Evolutionary conservation across 2,113 vertebrate species (phyloP), one percentile per base, ranked within the genome.

Genomic region (Python bivittatus): DNA sequence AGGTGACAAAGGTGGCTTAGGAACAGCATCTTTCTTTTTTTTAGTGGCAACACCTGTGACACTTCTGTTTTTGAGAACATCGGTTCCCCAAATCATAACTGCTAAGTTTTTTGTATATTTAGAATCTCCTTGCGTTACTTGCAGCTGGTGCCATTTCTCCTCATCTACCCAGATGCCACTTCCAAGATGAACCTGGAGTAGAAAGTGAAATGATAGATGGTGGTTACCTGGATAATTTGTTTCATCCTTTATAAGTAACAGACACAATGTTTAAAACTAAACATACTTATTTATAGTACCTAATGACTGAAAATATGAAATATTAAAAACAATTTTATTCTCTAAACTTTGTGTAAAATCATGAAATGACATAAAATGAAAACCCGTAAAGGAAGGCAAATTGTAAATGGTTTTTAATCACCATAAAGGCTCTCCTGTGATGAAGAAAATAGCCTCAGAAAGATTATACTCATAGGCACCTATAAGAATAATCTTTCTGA

Each of bases 71-170:
- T 99, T 99, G 91, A 99, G 98, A 95, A 99, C 99, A 97, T 99
- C 99, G 93, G 99, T 99, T 96, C 99, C 99, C 99, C 99, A 99
- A 97, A 99, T 99, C 99, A 99, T 99, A 93, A 99, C 99, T 85
- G 99, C 99, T 97, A 99, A 97, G 97, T 99, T 99, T 98, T 99
- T 99, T 95, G 99, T 99, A 98, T 99, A 99, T 97, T 99, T 99
- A 95, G 99, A 99, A 97, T 99, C 99, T 97, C 99, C 99, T 98
- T 99, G 99, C 96, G 99, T 99, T 91, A 99, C 98, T 97, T 99
- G 99, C 88, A 99, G 98, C 97, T 99, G 99, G 97, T 99, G 99
- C 99, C 99, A 99, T 97, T 99, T 99, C 97, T 99, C 99, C 95
- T 99, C 99, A 95, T 99, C 99, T 97, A 99, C 99, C 99, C 99